Conservation (phyloP, 2,113 vertebrate species). For the Poecilia latipinna region DNA sequence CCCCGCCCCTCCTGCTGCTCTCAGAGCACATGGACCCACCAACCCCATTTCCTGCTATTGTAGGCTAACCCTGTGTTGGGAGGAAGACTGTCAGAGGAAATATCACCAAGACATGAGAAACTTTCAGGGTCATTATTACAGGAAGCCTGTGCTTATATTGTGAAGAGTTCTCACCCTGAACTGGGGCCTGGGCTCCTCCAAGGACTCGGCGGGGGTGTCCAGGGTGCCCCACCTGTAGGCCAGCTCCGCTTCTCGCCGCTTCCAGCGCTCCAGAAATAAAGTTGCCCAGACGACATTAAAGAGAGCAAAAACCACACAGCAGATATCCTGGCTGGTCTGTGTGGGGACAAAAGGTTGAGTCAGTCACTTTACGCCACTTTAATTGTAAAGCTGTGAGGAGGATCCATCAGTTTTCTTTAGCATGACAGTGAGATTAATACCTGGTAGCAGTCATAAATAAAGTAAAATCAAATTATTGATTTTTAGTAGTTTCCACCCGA, state of each 20-base stretch:
- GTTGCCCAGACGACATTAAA: conserved; percentile 98
- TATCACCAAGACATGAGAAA: no score
- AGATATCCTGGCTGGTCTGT: conserved; percentile 96
- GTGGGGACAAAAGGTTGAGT: not conserved
- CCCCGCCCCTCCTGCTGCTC: not conserved
- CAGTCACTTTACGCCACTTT: not conserved
- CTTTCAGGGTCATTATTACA: no score
- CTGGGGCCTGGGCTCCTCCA: conserved; percentile 95
- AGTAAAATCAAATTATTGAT: no score
- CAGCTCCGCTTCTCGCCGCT: conserved; percentile 91
- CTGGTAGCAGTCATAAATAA: no score
- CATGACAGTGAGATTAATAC: no score
- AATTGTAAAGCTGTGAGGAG: no score
- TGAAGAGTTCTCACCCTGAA: conserved; percentile 87
- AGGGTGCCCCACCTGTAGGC: conserved; percentile 96
- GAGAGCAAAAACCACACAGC: conserved; percentile 94
- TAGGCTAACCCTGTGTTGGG: not conserved
- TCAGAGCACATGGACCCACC: not conserved
- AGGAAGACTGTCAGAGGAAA: no score
- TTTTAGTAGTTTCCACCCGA: no score
- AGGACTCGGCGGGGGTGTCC: conserved; percentile 89
- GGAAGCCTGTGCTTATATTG: not conserved
- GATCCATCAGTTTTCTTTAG: no score
- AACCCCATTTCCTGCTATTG: not conserved
- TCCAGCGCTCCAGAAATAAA: conserved; percentile 95